These are phyloP conservation scores for Percopsis transmontana DNA, from an alignment of 2,113 vertebrate species.

Conservation along the genomic window DNA sequence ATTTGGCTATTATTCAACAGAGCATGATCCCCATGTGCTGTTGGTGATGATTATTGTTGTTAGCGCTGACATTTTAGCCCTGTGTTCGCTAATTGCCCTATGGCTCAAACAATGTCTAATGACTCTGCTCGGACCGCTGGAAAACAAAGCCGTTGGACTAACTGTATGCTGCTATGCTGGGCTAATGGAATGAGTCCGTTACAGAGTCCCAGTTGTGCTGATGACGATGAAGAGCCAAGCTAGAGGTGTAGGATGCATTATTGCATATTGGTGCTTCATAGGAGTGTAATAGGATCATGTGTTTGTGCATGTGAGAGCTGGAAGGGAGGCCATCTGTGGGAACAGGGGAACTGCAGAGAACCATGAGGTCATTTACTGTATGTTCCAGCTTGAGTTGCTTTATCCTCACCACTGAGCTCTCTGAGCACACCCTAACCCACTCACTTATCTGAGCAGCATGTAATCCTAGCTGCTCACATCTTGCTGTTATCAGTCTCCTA, in stretches of 20 bases:
- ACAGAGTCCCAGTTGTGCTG: no score
- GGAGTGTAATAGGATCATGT: background rate
- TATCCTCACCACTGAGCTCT: constrained; percentile 32
- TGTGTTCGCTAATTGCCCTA: background rate
- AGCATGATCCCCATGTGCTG: constrained; percentile 9
- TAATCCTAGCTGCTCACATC: constrained; percentile 8
- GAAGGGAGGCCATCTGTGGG: constrained; percentile 38
- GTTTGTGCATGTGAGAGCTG: constrained; percentile 5
- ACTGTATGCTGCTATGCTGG: background rate
- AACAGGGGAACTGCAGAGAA: constrained; percentile 47
- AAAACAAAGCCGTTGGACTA: no score
- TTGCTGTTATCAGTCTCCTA: background rate
- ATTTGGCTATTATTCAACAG: background rate
- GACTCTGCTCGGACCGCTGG: no score
- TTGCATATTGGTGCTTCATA: background rate
- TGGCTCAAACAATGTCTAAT: no score
- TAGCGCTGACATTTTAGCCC: constrained; percentile 48
- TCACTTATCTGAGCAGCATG: constrained; percentile 27
- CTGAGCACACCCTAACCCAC: background rate
- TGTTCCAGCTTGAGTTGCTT: constrained; percentile 9
- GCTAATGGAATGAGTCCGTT: no score
- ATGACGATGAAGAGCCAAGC: no score
- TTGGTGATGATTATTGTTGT: constrained; percentile 25
- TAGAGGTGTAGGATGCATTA: background rate
- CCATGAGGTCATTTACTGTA: constrained; percentile 54